Evolutionary conservation across 2,888 invertebrate species (phyloP).

Genomic region (Nephrotoma appendiculata): DNA sequence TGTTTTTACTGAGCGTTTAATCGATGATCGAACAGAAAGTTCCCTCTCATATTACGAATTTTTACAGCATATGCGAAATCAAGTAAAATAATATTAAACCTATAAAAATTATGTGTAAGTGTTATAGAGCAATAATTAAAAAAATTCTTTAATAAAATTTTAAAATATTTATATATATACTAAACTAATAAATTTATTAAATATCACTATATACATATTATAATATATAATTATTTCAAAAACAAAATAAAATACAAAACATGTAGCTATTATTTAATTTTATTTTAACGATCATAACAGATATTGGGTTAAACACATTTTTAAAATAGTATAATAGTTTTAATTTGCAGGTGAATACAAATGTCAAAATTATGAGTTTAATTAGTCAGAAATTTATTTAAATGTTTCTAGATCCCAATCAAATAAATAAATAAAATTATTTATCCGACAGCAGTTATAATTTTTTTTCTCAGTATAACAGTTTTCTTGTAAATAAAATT

Average conservation of each 20-base stretch:
- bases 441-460: not conserved
- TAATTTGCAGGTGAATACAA: not conserved
- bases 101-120: not conserved
- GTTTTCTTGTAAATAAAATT: not conserved
- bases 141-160: not conserved
- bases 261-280: no score
- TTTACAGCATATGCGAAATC: slow-evolving; percentile 82
- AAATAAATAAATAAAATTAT: not conserved
- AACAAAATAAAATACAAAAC: not conserved
- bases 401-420: no score
- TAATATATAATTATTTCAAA: not conserved
- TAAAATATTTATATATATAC: not conserved
- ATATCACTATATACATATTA: not conserved
- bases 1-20: slow-evolving; percentile 72
- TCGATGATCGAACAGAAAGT: slow-evolving; percentile 90
- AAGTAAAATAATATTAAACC: slow-evolving; percentile 57
- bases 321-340: not conserved
- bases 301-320: no score
- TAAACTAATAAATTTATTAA: not conserved
- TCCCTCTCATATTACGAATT: slow-evolving; percentile 96
- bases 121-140: not conserved
- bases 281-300: no score
- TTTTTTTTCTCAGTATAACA: not conserved
- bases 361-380: no score
- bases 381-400: no score